Evolutionary conservation across 2,113 vertebrate genomes (phyloP), one percentile per base, ranked within the genome.

Genomic region (Cyanoramphus novaezelandiae): DNA sequence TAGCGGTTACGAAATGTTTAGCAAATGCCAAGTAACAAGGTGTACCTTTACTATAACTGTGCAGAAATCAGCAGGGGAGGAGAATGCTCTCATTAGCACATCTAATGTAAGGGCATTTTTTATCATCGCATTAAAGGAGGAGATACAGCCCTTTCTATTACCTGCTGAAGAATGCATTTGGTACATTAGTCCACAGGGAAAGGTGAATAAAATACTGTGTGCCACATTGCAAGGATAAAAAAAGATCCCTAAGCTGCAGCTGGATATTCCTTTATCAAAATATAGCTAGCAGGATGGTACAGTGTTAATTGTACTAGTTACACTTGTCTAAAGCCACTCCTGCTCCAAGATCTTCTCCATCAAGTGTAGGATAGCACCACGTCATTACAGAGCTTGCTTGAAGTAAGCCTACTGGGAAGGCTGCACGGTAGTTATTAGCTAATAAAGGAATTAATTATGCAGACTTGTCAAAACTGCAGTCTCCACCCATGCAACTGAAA

Each of bases 201-300:
- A 62, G 57, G 67, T 57, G 77, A 76, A 39, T 41, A 57, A 50
- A 68, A 67, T 55, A 24, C 68, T 43, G 15, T 33, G 33, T 57
- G 35, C 46, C 50, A 55, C 25, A 6, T 7, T 50, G 57, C 46
- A 55, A 67, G 50, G 77, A 79, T 31, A 35, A 65, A 75, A 63
- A 64, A 24, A 0, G 46, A 46, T 35, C 62, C 29, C 50, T 62
- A 33, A 82, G 44, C 33, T 82, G 55, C 65, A 71, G 19, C 49
- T 62, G 55, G 16, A 18, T 60, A 24, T 70, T 17, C 23, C 39
- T 80, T 57, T 62, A 43, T 21, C 25, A 67, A 70, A 76, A 23
- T 11, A 23, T 0, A 83, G 72, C 72, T 35, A 11, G 41, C 0
- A 0, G 50, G 57, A 60, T 5, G 1, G 55, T 20, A n/a, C 23